Percentiles rank a stretch among this genome's conserved stretches.
phyloP scores from a whole-genome alignment of 2,888 invertebrate genomes.

The Cosmia pyralina region DNA sequence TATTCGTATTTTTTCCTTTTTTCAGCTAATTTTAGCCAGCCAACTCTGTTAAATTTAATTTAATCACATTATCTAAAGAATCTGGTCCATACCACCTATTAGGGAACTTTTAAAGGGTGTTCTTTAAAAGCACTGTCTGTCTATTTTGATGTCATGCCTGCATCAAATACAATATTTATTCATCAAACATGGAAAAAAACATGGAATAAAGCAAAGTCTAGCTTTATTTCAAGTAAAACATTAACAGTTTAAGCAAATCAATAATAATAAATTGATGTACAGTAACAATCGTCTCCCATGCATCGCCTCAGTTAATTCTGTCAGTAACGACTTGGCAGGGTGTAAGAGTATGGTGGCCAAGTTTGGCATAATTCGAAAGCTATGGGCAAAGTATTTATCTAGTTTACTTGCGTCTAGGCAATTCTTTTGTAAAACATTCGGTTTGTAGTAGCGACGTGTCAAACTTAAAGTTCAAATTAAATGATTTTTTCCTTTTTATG shows the following conservation, averaged over 20 bases:
- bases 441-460: neutral
- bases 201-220: too few species aligned
- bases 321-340: slow-evolving; percentile 26
- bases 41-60: slow-evolving; percentile 31
- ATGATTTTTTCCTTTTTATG: neutral
- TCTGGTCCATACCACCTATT: neutral
- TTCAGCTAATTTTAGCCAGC: slow-evolving; percentile 42
- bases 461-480: neutral
- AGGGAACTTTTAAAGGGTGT: neutral
- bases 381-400: neutral
- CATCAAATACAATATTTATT: neutral
- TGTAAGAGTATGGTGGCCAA: slow-evolving; percentile 1
- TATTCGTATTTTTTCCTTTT: slow-evolving; percentile 56
- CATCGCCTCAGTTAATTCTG: slow-evolving; percentile 5
- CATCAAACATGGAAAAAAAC: too few species aligned
- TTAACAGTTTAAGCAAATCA: neutral
- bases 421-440: neutral
- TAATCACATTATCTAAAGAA: neutral
- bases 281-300: neutral
- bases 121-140: neutral
- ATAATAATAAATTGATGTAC: neutral
- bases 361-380: neutral
- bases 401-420: neutral
- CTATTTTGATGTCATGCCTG: neutral
- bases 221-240: neutral